Evolutionary conservation across 2,888 invertebrate genomes (phyloP).

Genomic region (Mechanitis mazaeus): DNA sequence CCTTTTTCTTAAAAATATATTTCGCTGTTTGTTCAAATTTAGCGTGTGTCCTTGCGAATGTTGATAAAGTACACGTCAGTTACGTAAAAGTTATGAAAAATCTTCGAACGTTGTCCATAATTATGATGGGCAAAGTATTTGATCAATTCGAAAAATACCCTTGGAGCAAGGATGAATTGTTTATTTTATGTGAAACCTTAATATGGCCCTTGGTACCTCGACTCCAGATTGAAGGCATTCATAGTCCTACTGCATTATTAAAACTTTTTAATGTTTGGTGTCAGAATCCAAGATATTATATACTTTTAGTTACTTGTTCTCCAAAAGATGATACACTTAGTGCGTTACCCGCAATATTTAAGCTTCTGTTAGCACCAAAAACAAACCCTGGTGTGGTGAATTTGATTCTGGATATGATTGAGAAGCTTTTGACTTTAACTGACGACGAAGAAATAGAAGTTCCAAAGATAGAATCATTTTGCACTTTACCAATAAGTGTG

Average conservation of each 20-base stretch:
- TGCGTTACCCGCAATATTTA: slow-evolving; percentile 81
- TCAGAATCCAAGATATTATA: slow-evolving; percentile 85
- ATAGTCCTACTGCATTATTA: slow-evolving; percentile 87
- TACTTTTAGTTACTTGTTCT: slow-evolving; percentile 79
- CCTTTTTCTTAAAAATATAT: slow-evolving; percentile 83
- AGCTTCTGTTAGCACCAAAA: slow-evolving; percentile 83
- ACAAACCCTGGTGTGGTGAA: slow-evolving; percentile 80
- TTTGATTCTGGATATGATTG: slow-evolving; percentile 83
- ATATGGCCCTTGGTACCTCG: slow-evolving; percentile 88
- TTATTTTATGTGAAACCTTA: slow-evolving; percentile 84
- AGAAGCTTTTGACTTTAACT: slow-evolving; percentile 82
- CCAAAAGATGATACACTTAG: slow-evolving; percentile 64
- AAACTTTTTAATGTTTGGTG: slow-evolving; percentile 89
- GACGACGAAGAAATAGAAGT: slow-evolving; percentile 72
- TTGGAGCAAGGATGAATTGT: slow-evolving; percentile 83
- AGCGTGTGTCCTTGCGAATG: slow-evolving; percentile 77
- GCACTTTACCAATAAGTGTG: slow-evolving; percentile 42
- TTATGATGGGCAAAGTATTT: slow-evolving; percentile 83
- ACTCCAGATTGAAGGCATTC: slow-evolving; percentile 86
- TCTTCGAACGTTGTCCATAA: slow-evolving; percentile 78
- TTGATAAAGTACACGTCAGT: slow-evolving; percentile 77
- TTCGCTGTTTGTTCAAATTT: slow-evolving; percentile 81
- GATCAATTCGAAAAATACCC: slow-evolving; percentile 85
- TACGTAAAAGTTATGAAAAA: slow-evolving; percentile 80
- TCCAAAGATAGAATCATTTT: slow-evolving; percentile 57